Conservation (phyloP, 2,888 invertebrate species). For the Agonopterix alstromeriana region DNA sequence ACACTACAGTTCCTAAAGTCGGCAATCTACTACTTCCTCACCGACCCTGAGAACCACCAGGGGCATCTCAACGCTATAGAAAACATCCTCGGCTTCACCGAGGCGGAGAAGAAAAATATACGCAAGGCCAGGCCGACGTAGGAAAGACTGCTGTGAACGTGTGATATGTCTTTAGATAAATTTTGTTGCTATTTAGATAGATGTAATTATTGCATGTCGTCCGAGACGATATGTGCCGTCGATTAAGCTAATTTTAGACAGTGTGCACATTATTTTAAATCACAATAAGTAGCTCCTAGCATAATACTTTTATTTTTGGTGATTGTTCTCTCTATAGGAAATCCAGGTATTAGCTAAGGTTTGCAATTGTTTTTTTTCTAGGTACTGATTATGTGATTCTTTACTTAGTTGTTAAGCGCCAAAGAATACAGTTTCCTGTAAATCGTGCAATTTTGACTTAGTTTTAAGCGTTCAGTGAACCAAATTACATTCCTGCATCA, state of each 20-base stretch:
- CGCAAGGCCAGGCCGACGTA: conserved; percentile 79
- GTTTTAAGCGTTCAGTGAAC: conserved; percentile 33
- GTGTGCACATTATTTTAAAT: conserved; percentile 33
- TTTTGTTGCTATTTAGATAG: conserved; percentile 37
- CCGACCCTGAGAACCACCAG: conserved; percentile 91
- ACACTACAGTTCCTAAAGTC: conserved; percentile 95
- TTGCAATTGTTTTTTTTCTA: conserved; percentile 19
- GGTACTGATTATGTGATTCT: conserved; percentile 51
- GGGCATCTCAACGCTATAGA: conserved; percentile 94
- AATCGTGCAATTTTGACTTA: conserved; percentile 60
- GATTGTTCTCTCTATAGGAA: conserved; percentile 33
- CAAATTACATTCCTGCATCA: conserved; percentile 31
- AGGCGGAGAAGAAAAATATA: conserved; percentile 87
- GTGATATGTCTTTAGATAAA: conserved; percentile 46
- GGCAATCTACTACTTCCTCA: conserved; percentile 93
- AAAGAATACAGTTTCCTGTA: conserved; percentile 61
- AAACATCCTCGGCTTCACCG: conserved; percentile 92
- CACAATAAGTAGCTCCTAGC: conserved; percentile 8
- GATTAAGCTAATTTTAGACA: conserved; percentile 9
- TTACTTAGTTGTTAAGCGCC: conserved; percentile 54
- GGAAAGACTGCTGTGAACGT: conserved; percentile 54
- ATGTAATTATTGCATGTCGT: conserved; percentile 42
- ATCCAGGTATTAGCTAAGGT: background rate
- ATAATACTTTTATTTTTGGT: conserved; percentile 27
- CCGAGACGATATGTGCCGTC: conserved; percentile 22